Evolutionary conservation across 1,140 invertebrate genomes (phyloP), one percentile per base, ranked within the genome.

Genomic region (Drosophila navojoa): DNA sequence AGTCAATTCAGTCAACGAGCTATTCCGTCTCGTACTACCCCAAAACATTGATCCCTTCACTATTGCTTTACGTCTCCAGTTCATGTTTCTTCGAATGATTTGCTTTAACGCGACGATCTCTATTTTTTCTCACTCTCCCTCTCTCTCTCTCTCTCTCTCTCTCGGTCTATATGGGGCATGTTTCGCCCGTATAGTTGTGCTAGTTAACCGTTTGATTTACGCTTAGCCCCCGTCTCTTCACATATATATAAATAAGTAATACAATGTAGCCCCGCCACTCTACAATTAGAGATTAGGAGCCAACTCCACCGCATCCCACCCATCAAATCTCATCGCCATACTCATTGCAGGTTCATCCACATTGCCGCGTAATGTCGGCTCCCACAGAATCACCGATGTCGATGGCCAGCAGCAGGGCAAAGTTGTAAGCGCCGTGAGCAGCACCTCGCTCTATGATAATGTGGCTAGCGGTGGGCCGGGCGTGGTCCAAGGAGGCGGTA

Each of bases 371-470:
- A 95, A 96, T 16, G 95, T 95, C 90, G 95, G 95, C 91, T 94
- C 95, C 76, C 96, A 91, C 94, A 95, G 68, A 95, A 96, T 70
- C 57, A 66, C 77, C 71, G 84, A 87, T 71, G 84, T 87, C 67
- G 84, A 89, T 70, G 84, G 85, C 57, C 84, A 91, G 55, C 90
- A 93, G 10, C 96, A 96, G 74, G 90, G 84, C 49, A 96, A 96
- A 92, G 96, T 97, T 61, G 95, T 95, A 29, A 95, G 96, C 22
- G 96, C 96, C 16, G 96, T 96, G 16, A 97, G 97, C 71, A 97
- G 95, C 77, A 96, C 96, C 10, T 97, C 97, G 32, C 94, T 98
- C n/a, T 97, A 98, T 91, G 97, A 98, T 92, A 97, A 97, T 92
- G 96, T 97, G 58, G 93, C 94, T 78, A 93, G 93, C 44, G 93